phyloP scores from a whole-genome alignment of 2,797 vertebrate genomes.

The Sebastolobus altivelis region DNA sequence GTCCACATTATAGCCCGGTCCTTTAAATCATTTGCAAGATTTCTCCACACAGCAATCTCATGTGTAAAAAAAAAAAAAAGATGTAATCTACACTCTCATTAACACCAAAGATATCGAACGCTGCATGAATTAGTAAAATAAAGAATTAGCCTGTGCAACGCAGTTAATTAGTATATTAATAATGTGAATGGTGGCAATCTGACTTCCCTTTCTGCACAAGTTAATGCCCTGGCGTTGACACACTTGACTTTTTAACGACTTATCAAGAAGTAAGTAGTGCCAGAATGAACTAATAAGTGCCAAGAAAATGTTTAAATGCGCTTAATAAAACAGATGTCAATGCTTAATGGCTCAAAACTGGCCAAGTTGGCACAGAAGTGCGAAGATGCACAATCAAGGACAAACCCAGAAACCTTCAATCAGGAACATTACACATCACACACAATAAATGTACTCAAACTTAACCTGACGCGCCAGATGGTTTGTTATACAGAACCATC shows the following conservation, averaged over 20 bases:
- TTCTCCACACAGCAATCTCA: background rate
- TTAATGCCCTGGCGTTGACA: background rate
- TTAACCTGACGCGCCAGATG: background rate
- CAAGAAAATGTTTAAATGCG: slow-evolving; percentile 14
- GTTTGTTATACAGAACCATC: background rate
- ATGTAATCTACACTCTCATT: background rate
- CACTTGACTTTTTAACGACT: slow-evolving; percentile 34
- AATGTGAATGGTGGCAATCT: background rate
- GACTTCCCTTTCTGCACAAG: background rate
- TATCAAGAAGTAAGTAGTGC: background rate
- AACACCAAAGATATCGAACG: background rate
- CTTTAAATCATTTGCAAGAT: background rate
- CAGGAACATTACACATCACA: background rate
- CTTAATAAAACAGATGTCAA: slow-evolving; percentile 27
- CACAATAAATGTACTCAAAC: background rate
- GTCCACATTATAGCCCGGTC: too few relatives aligned
- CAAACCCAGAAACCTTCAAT: background rate
- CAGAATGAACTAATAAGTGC: slow-evolving; percentile 8
- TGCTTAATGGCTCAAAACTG: slow-evolving; percentile 15
- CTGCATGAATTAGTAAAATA: slow-evolving; percentile 2
- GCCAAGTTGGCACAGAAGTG: slow-evolving; percentile 19
- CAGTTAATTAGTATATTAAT: background rate
- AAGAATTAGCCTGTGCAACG: background rate
- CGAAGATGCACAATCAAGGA: slow-evolving; percentile 17
- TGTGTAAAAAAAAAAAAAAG: background rate